Percentiles rank a stretch among this genome's conserved stretches.
Evolutionary conservation across 2,113 vertebrate genomes (phyloP).

Genomic region (Cricetomys ansorgei): DNA sequence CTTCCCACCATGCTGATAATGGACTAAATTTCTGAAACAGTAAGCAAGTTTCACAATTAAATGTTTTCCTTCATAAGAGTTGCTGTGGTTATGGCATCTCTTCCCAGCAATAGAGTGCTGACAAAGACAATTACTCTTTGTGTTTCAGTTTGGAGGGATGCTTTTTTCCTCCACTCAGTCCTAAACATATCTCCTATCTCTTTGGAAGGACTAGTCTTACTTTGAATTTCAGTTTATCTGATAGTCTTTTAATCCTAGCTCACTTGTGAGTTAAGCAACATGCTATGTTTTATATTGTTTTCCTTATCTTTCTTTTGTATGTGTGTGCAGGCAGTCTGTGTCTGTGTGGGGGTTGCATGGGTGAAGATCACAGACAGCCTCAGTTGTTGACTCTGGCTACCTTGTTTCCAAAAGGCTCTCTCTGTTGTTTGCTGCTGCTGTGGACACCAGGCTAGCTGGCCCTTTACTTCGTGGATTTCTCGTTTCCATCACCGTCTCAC

Average conservation of each 20-base stretch:
- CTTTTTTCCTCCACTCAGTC: neutral
- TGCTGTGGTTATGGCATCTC: neutral
- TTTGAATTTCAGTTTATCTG: neutral
- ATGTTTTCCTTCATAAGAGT: neutral
- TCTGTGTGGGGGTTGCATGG: neutral
- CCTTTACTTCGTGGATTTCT: neutral
- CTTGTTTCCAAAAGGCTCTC: neutral
- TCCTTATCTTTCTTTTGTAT: neutral
- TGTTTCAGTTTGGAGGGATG: neutral
- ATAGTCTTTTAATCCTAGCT: neutral
- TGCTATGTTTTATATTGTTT: neutral
- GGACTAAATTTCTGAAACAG: neutral
- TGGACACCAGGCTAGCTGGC: neutral
- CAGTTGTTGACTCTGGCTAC: neutral
- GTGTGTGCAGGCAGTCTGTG: neutral
- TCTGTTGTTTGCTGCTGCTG: neutral
- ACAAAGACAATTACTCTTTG: neutral
- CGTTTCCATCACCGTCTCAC: neutral
- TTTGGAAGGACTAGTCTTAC: neutral
- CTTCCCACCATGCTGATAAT: neutral
- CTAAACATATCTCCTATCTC: neutral
- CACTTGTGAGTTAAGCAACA: neutral
- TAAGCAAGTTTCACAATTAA: neutral
- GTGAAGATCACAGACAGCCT: neutral
- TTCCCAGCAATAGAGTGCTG: neutral